phyloP scores from a whole-genome alignment of 2,113 vertebrate species.

The Pachyramphus minor region DNA sequence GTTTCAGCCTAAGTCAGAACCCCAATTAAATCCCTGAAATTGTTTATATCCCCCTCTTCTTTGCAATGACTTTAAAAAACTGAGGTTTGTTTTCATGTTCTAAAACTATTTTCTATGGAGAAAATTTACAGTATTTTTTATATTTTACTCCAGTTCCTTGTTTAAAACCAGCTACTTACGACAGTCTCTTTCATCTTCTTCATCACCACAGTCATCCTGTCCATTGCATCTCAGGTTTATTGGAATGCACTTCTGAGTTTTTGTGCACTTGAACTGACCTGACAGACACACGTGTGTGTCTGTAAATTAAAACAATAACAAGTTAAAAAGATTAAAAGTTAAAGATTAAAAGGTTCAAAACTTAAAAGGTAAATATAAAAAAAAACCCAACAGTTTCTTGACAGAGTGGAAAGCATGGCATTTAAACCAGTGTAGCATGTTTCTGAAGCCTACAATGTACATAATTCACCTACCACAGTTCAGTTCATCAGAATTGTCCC shows the following conservation, averaged over 20 bases:
- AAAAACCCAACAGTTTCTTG: background rate
- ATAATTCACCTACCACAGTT: slow-evolving; percentile 87
- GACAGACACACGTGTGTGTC: slow-evolving; percentile 95
- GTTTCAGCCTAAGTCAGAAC: background rate
- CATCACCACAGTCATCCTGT: slow-evolving; percentile 94
- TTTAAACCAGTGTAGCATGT: background rate
- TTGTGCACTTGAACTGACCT: slow-evolving; percentile 95
- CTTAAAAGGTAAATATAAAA: background rate
- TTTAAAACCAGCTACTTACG: slow-evolving; percentile 78
- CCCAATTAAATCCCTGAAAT: background rate
- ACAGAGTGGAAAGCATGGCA: background rate
- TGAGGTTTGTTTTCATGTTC: background rate
- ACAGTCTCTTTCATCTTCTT: slow-evolving; percentile 94
- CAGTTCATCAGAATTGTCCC: slow-evolving; percentile 96
- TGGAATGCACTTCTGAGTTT: slow-evolving; percentile 94
- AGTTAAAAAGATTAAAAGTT: background rate
- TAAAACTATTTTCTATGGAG: background rate
- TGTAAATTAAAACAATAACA: slow-evolving; percentile 48
- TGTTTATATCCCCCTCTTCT: background rate
- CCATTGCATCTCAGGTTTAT: slow-evolving; percentile 95
- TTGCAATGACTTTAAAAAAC: background rate
- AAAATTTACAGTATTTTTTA: background rate
- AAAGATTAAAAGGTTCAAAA: background rate
- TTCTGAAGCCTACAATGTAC: background rate
- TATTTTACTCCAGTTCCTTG: background rate